Evolutionary conservation across 2,888 invertebrate genomes (phyloP).

Genomic region (Lithosia quadra): DNA sequence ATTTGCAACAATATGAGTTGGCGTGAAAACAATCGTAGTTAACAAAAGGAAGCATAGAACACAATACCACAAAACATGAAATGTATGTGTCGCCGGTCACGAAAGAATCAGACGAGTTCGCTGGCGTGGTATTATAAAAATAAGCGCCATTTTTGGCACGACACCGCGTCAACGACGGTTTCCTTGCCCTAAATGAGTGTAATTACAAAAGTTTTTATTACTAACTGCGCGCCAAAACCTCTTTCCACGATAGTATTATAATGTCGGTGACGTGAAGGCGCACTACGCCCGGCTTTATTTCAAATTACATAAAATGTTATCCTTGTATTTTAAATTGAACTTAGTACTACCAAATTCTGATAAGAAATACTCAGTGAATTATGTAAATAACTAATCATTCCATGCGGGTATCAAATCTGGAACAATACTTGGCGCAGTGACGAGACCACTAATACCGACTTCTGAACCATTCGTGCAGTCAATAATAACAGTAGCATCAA

Average conservation of each 20-base stretch:
- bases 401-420: background rate
- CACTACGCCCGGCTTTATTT: conserved; percentile 55
- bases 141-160: conserved; percentile 84
- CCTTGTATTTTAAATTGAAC: conserved; percentile 41
- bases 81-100: conserved; percentile 40
- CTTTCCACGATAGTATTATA: conserved; percentile 68
- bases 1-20: background rate
- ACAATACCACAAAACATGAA: conserved; percentile 30
- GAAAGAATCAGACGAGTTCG: conserved; percentile 58
- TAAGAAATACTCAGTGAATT: background rate
- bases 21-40: background rate
- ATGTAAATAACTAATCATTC: background rate
- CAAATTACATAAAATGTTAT: conserved; percentile 59
- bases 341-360: background rate
- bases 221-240: conserved; percentile 81
- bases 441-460: no score
- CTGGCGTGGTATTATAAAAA: conserved; percentile 74
- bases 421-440: background rate
- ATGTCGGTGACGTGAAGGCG: conserved; percentile 58
- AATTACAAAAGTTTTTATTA: conserved; percentile 86
- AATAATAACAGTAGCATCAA: background rate
- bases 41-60: conserved; percentile 23
- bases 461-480: no score
- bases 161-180: conserved; percentile 79
- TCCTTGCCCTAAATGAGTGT: conserved; percentile 82